phyloP scores from a whole-genome alignment of 2,797 vertebrate species.

The Gambelia wislizenii region DNA sequence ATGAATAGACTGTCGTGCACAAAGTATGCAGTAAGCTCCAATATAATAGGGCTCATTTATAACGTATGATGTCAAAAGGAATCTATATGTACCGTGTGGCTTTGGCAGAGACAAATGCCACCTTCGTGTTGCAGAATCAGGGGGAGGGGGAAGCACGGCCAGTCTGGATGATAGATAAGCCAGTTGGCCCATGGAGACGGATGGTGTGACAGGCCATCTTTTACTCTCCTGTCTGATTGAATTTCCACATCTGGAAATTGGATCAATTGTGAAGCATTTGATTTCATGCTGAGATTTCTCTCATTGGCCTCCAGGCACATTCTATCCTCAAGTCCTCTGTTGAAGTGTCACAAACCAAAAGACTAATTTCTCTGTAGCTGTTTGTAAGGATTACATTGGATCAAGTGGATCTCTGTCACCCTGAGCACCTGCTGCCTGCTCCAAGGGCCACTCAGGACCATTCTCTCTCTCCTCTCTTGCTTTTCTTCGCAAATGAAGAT shows the following conservation, averaged over 20 bases:
- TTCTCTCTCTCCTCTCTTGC: not conserved
- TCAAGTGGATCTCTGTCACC: no score
- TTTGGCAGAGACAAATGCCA: slow-evolving; percentile 30
- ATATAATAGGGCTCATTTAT: slow-evolving; percentile 45
- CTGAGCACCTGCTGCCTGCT: no score
- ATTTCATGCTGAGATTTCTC: slow-evolving; percentile 67
- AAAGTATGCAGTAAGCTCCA: slow-evolving; percentile 33
- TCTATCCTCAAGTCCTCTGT: slow-evolving; percentile 59
- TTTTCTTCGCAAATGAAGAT: no score
- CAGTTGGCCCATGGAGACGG: slow-evolving; percentile 47
- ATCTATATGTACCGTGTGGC: slow-evolving; percentile 10
- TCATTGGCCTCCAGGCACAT: slow-evolving; percentile 64
- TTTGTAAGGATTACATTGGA: slow-evolving; percentile 40
- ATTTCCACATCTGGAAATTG: slow-evolving; percentile 68
- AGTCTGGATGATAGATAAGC: slow-evolving; percentile 57
- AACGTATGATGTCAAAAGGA: slow-evolving; percentile 16
- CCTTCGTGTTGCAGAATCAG: slow-evolving; percentile 43
- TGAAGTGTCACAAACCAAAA: slow-evolving; percentile 65
- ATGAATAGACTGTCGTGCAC: slow-evolving; percentile 14
- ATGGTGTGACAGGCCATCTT: slow-evolving; percentile 64
- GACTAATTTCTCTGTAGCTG: slow-evolving; percentile 56
- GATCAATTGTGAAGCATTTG: slow-evolving; percentile 64
- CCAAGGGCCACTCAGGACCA: not conserved
- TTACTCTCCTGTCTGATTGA: slow-evolving; percentile 65
- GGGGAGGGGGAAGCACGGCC: slow-evolving; percentile 16